phyloP scores from a whole-genome alignment of 2,888 invertebrate genomes.

The Andrena bicolor region DNA sequence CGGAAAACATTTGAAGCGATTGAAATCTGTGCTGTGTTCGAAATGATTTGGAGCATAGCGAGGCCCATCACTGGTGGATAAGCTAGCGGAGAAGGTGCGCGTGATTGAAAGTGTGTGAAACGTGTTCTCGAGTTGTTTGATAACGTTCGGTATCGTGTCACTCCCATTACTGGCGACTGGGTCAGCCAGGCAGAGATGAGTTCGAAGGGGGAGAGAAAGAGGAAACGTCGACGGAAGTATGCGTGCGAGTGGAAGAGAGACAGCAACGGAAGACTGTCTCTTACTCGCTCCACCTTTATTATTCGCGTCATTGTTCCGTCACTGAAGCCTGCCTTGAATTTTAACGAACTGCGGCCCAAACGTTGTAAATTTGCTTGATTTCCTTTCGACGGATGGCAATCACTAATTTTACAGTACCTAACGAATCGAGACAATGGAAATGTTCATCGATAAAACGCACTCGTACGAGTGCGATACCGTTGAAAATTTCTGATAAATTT shows the following conservation, averaged over 20 bases:
- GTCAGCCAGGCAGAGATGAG: constrained; percentile 20
- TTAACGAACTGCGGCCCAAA: constrained; percentile 48
- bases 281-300: constrained; percentile 40
- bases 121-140: neutral
- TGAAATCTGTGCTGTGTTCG: too few species aligned
- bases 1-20: too few species aligned
- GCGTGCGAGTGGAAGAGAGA: constrained; percentile 32
- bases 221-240: constrained; percentile 51
- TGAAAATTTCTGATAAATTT: neutral
- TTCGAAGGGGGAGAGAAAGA: constrained; percentile 3
- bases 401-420: neutral
- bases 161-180: constrained; percentile 42
- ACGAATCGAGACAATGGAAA: neutral
- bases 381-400: constrained; percentile 8
- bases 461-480: neutral
- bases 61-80: too few species aligned
- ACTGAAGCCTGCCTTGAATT: constrained; percentile 55
- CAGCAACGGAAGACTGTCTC: constrained; percentile 33
- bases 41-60: neutral
- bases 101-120: neutral
- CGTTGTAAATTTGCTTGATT: constrained; percentile 37
- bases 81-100: too few species aligned
- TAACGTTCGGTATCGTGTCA: constrained; percentile 5
- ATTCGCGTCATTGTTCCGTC: constrained; percentile 62
- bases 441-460: neutral